A percentile compares a stretch with the other conserved stretches of the same genome.
Evolutionary conservation across 1,140 invertebrate species (phyloP).

Genomic region (Agrypnia vestita): DNA sequence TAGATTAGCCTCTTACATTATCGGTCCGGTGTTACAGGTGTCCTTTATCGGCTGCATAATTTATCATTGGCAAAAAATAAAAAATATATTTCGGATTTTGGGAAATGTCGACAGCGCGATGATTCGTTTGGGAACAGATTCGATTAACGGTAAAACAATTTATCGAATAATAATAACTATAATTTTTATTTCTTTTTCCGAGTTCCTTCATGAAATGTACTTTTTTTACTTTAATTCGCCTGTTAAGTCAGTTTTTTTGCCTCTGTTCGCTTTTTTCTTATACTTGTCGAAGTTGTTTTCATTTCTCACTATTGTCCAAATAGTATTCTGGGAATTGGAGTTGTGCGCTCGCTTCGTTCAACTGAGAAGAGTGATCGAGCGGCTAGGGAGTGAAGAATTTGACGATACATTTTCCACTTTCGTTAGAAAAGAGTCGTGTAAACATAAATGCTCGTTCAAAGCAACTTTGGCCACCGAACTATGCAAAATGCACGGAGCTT

Average conservation of each 20-base stretch:
- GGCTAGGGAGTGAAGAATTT: background rate
- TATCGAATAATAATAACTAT: background rate
- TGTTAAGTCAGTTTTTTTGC: background rate
- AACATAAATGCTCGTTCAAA: background rate
- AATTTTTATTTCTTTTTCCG: background rate
- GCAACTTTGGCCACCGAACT: background rate
- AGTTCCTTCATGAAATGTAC: too few species aligned
- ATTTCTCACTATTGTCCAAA: constrained; percentile 4
- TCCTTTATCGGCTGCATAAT: background rate
- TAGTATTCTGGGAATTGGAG: background rate
- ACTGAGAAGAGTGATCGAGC: constrained; percentile 3
- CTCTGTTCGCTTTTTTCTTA: background rate
- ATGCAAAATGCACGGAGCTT: constrained; percentile 9
- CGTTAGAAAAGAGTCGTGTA: background rate
- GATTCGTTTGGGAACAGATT: background rate
- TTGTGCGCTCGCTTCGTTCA: background rate
- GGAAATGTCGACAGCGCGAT: background rate
- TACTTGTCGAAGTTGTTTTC: background rate
- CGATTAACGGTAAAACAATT: background rate
- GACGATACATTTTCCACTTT: background rate
- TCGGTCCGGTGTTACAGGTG: background rate
- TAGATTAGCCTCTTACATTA: background rate
- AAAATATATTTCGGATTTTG: background rate
- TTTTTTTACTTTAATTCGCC: background rate
- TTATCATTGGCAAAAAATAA: background rate